These are phyloP conservation scores for Neolamprologus cancellatus DNA, from an alignment of 2,113 vertebrate species.

Conservation along the genomic window DNA sequence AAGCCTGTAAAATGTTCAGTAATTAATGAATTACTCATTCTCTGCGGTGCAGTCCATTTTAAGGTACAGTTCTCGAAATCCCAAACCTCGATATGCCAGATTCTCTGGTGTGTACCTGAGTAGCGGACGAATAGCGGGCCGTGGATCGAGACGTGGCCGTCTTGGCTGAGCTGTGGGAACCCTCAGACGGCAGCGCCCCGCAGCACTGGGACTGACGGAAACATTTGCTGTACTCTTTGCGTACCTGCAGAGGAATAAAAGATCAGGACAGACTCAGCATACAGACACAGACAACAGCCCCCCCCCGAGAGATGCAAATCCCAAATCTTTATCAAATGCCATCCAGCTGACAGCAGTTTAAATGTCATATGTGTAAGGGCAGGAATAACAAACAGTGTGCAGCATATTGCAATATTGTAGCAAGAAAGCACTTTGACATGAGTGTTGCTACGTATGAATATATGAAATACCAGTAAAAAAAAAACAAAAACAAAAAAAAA, in stretches of 20 bases:
- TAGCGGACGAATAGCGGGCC: conserved; percentile 94
- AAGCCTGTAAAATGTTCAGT: neutral
- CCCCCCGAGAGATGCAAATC: neutral
- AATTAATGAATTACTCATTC: neutral
- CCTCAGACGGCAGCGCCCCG: conserved; percentile 83
- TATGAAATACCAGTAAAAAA: neutral
- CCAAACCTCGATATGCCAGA: neutral
- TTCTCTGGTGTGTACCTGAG: conserved; percentile 75
- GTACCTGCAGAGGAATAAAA: conserved; percentile 74
- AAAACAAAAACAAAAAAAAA: neutral
- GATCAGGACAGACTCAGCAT: conserved; percentile 4
- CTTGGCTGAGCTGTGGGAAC: conserved; percentile 89
- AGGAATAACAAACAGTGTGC: neutral
- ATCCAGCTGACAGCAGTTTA: conserved; percentile 33
- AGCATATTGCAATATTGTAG: neutral
- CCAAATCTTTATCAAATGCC: conserved; percentile 51
- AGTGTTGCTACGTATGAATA: neutral
- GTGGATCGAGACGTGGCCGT: conserved; percentile 88
- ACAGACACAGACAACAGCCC: neutral
- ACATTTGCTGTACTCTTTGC: conserved; percentile 97
- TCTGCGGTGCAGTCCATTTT: neutral
- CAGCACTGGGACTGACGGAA: conserved; percentile 95
- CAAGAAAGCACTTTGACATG: neutral
- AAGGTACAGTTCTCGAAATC: neutral
- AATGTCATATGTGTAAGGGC: conserved; percentile 32